Base-by-base conservation (phyloP, 2,797 vertebrate species). In the Leptoclinus maculatus region DNA sequence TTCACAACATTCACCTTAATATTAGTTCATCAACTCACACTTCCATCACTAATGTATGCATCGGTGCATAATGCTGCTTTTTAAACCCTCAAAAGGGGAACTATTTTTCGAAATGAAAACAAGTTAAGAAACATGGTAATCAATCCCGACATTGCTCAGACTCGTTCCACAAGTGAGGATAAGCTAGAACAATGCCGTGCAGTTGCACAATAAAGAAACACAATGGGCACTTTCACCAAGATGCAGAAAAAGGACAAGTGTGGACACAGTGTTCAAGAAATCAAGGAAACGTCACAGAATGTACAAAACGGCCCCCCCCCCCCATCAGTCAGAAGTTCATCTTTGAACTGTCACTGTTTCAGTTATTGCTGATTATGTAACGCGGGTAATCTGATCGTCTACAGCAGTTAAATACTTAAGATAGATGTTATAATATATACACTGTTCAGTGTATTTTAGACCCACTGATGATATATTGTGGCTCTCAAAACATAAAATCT, bases 141-240 rank as follows among this genome's bases (percentile, higher is more conserved):
- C 3, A 32, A 76, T 68, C 53, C 17, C 79, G 16, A 67, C 57
- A 73, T 73, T 69, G 39, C 36, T 76, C 41, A 66, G 29, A 34
- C 21, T 45, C 38, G 54, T 56, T 59, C 19, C 14, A 73, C 29
- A 16, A 2, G 51, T 43, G 43, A 68, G n/a, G 29, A 69, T 27
- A 43, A 27, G 43, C 68, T 27, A 73, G 23, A 67, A 85, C 29
- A 70, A 74, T 21, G 36, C 10, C n/a, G 43, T 2, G 19, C 75
- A 88, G 80, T 41, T 64, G 81, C 72, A 80, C 43, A 13, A 54
- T 38, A 23, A 60, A 62, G 25, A 78, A 57, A 71, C 56, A 82
- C 83, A 86, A 89, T 63, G 66, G 64, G 17, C 45, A 83, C 79
- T 80, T 82, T 77, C 54, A 83, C 58, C 3, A 71, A 76, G 47